phyloP scores from a whole-genome alignment of 92 coral and sea anemone species.

The Siderastrea siderea region DNA sequence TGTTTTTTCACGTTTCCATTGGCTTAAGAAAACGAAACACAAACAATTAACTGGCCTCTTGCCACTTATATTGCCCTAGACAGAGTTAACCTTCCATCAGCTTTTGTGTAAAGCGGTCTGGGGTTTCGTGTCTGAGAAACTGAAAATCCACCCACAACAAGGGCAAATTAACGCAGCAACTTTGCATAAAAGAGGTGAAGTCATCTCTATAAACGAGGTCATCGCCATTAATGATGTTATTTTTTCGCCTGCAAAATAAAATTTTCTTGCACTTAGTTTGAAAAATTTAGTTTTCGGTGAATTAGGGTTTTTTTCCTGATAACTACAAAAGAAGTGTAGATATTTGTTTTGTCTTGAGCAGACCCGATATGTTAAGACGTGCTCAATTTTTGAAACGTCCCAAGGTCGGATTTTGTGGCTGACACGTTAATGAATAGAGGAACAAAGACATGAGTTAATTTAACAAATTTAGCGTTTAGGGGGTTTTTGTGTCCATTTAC shows the following conservation, averaged over 20 bases:
- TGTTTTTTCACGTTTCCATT: not conserved
- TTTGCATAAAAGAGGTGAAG: not conserved
- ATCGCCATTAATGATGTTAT: not conserved
- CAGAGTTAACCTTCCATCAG: not conserved
- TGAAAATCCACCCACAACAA: not conserved
- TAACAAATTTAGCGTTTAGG: constrained; percentile 24
- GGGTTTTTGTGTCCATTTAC: constrained; percentile 16
- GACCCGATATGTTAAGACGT: not conserved
- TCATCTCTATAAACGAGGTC: not conserved
- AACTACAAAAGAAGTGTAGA: too few relatives aligned
- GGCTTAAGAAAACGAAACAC: constrained; percentile 8
- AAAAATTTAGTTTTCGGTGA: not conserved
- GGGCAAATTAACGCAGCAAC: not conserved
- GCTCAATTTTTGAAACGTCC: not conserved
- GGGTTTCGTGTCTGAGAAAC: not conserved
- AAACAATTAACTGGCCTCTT: constrained; percentile 6
- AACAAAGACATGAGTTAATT: constrained; percentile 40
- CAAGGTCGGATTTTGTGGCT: constrained; percentile 14
- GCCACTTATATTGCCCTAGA: constrained; percentile 23
- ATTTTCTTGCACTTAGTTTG: not conserved
- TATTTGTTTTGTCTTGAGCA: not conserved
- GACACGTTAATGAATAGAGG: not conserved
- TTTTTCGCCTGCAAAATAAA: not conserved
- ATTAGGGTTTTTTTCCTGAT: not conserved
- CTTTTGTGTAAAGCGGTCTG: constrained; percentile 2